Evolutionary conservation across 2,888 invertebrate genomes (phyloP).

Genomic region (Ormyrus thymus): DNA sequence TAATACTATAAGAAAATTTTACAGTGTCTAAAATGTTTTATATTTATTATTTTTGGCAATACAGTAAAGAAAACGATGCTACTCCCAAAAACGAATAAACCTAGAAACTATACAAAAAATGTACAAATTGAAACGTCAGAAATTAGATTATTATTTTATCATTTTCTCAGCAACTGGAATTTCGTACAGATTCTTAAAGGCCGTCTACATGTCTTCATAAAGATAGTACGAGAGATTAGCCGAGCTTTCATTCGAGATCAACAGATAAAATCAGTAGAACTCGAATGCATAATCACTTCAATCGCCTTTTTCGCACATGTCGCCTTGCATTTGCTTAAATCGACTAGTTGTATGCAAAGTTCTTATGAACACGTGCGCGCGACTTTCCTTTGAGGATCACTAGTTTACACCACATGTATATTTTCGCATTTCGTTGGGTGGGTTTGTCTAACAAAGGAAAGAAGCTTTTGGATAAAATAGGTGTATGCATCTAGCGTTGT

Average conservation of each 20-base stretch:
- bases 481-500: neutral
- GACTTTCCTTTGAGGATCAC: neutral
- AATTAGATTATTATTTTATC: no score
- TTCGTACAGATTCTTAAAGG: constrained; percentile 26
- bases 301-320: neutral
- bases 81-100: neutral
- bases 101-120: no score
- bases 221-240: constrained; percentile 12
- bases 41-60: no score
- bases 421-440: constrained; percentile 15
- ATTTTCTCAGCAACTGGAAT: constrained; percentile 3
- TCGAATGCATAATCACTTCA: constrained; percentile 1
- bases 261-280: constrained; percentile 6
- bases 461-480: neutral
- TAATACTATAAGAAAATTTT: no score
- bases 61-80: no score
- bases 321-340: constrained; percentile 15
- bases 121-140: no score
- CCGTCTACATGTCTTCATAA: constrained; percentile 8
- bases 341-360: constrained; percentile 45
- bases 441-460: constrained; percentile 38
- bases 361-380: neutral
- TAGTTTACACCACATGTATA: neutral
- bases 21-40: no score
- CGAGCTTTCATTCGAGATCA: constrained; percentile 44